Base-by-base conservation (phyloP, 2,888 invertebrate species). In the Parochlus steinenii region DNA sequence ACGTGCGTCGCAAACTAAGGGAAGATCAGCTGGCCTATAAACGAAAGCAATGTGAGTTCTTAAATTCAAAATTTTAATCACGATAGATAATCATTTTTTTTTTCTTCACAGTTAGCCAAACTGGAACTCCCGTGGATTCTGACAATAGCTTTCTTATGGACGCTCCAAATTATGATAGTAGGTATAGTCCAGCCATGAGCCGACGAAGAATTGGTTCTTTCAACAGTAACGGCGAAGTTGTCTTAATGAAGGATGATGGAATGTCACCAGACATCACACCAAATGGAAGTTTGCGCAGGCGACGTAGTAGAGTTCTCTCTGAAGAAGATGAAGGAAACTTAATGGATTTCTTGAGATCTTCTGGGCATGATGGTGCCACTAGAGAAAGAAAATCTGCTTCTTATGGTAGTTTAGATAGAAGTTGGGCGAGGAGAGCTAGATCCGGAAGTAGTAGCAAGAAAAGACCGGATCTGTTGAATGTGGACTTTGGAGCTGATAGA, bases 381-480 rank as follows among this genome's bases (percentile, higher is more conserved):
- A 61, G 83, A 25, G 86, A 83, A 50, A 62, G 86, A 31, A 80
- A 79, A 50, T 76, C 79, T 6, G 51, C 53, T 6, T 47, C 49
- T 16, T 85, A 83, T 72, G 82, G 83, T 27, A 83, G 83, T 54
- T 65, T 85, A 74, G 89, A 89, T 61, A 80, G 89, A 3, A 87
- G 87, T 2, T 86, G 86, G 82, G 82, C 85, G 0, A 68, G 87
- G 1, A 71, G 85, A 46, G 74, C 75, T 1, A 62, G 78, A 43
- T 53, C 56, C 3, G 77, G 77, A 15, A 75, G 71, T 33, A 67
- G 76, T 0, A 62, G 68, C 6, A 69, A 78, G 38, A 78, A 83
- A 43, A 69, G 85, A n/a, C 79, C 87, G 3, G 85, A 83, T 45
- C 57, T 80, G 8, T 55, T 77, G 39, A 69, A 67, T 44, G 71